phyloP scores from a whole-genome alignment of 2,797 vertebrate species.

The Cephalopachus bancanus region DNA sequence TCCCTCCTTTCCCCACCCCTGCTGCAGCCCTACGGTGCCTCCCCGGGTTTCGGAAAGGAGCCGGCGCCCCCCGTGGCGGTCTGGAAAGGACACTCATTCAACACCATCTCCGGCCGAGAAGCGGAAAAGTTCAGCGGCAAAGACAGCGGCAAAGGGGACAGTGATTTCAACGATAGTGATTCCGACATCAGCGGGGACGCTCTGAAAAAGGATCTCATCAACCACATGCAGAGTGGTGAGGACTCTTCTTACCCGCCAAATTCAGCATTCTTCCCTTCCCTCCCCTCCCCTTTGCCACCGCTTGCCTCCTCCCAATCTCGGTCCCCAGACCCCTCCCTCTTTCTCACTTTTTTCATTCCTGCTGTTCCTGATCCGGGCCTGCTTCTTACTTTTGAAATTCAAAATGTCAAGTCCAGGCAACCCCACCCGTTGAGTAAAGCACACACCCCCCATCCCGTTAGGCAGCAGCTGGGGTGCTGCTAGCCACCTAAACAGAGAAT shows the following conservation, averaged over 20 bases:
- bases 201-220: constrained; percentile 95
- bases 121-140: constrained; percentile 98
- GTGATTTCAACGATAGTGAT: constrained; percentile 98
- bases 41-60: constrained; percentile 94
- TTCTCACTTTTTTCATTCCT: background rate
- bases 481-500: background rate
- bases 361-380: background rate
- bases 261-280: background rate
- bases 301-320: background rate
- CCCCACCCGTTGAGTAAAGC: background rate
- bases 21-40: constrained; percentile 92
- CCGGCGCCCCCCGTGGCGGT: constrained; percentile 93
- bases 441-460: background rate
- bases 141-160: constrained; percentile 99
- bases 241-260: background rate
- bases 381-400: background rate
- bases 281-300: too few relatives aligned
- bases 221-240: constrained; percentile 95
- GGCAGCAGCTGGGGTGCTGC: background rate
- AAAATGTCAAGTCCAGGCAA: background rate
- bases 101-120: constrained; percentile 95
- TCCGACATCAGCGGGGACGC: constrained; percentile 97
- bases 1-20: background rate
- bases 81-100: constrained; percentile 98
- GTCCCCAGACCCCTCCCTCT: background rate